Base-by-base conservation (phyloP, 2,797 vertebrate genomes). In the Otolemur crassicaudatus region DNA sequence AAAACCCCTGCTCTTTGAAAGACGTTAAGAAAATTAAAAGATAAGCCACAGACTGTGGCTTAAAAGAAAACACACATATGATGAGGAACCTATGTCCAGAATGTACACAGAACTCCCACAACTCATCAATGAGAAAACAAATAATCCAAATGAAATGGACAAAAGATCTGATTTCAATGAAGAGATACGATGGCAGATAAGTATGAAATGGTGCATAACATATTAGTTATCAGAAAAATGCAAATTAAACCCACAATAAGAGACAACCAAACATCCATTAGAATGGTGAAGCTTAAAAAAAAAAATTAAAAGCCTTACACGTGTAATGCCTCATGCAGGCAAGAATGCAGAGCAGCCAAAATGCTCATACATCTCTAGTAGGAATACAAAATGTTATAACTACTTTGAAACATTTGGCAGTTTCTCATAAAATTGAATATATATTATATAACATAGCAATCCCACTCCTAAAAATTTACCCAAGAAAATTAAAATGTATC, bases 341-440 rank as follows among this genome's bases (percentile, higher is more conserved):
- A 88, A 83, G 46, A 34, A 72, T n/a, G 34, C 19, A 72, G 27
- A 37, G 16, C 10, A 87, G 72, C 1, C 34, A 53, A 88, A 94
- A 88, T 29, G 58, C 20, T 61, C 34, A 53, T 6, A 88, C 46
- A 58, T 10, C 70, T 10, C 7, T 65, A 20, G 16, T 69, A 37
- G 49, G 37, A 86, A 67, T 13, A 43, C 19, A 86, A 84, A 91
- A 92, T 43, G 22, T 43, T 77, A 56, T 2, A 37, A 76, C 53
- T 27, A 61, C 63, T 82, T 76, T 34, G 11, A 60, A 82, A 94
- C 61, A 37, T 84, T 56, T 76, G 67, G 81, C 77, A 83, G 34
- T 72, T 94, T 69, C 43, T 82, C 58, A 86, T 88, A 27, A 81
- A 85, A 70, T 81, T 81, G 90, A 34, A 70, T 37, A 40, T 25